Base-by-base conservation (phyloP, 2,797 vertebrate species). In the Paedocypris micromegethes region DNA sequence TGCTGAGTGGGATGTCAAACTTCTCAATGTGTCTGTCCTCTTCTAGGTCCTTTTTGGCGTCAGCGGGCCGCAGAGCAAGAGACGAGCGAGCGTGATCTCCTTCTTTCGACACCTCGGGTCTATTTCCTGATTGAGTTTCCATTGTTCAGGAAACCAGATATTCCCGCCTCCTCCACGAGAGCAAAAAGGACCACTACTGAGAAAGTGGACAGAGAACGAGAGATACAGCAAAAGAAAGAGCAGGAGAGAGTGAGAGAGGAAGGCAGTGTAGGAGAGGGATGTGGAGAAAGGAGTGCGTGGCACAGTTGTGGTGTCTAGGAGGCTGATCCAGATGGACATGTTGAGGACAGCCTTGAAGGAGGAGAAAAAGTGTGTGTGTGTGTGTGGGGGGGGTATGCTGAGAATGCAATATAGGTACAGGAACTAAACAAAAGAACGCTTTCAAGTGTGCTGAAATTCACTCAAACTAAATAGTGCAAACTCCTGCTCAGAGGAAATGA, bases 121-220 rank as follows among this genome's bases (percentile, higher is more conserved):
- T 83, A 83, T 86, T 89, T 89, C 86, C 88, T 87, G 89, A 90
- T 89, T 88, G 88, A 86, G 80, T 91, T 90, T 91, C 90, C 90
- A 91, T 92, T 89, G 86, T 90, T 81, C 77, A 51, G 48, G 75
- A 87, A 87, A 90, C 82, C 9, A 73, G 77, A 89, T 83, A 79
- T 74, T 46, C 56, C 78, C 56, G 9, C 54, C 64, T 76, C 69
- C 65, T 68, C 51, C 56, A 52, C 64, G 44, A 70, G 48, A 78
- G 39, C 70, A 47, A 72, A 71, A 49, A 58, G 41, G 60, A 71
- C 58, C 70, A 62, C 60, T 45, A 53, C 47, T 53, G 52, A 51
- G 3, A 66, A 41, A 73, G 43, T 55, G 64, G 70, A 53, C 48
- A 64, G 69, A 74, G 45, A 65, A 5, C 8, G 52, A 64, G 64